These are phyloP conservation scores for Heliothis virescens DNA, from an alignment of 1,140 invertebrate genomes.

Conservation along the genomic window DNA sequence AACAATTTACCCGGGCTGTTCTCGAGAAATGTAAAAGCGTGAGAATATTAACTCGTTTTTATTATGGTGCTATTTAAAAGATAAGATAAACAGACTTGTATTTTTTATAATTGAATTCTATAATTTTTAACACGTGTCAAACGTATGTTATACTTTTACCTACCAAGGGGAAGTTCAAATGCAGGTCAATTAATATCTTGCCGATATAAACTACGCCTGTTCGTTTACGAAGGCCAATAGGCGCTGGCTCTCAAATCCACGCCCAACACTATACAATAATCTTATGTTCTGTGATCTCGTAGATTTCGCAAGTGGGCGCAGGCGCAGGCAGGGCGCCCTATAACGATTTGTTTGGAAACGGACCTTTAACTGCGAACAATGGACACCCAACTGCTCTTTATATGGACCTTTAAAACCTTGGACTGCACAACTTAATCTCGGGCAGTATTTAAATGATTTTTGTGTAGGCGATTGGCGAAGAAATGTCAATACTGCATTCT, in stretches of 20 bases:
- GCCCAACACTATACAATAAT: slow-evolving; percentile 2
- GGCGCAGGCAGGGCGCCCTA: slow-evolving; percentile 13
- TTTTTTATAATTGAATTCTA: no score
- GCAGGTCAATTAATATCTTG: no score
- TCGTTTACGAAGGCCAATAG: neutral
- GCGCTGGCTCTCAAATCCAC: neutral
- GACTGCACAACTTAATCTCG: slow-evolving; percentile 15
- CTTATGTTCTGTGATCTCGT: neutral
- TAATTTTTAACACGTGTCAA: no score
- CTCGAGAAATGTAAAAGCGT: no score
- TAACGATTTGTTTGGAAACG: slow-evolving; percentile 45
- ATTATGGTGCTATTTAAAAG: no score
- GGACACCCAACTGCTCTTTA: slow-evolving; percentile 22
- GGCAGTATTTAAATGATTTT: slow-evolving; percentile 27
- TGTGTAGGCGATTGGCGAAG: slow-evolving; percentile 8
- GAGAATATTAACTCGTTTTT: no score
- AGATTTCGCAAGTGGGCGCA: slow-evolving; percentile 30
- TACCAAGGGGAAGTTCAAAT: no score
- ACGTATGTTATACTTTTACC: no score
- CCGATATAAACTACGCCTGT: no score
- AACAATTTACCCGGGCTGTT: no score
- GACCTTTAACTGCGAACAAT: slow-evolving; percentile 40
- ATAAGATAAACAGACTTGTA: no score
- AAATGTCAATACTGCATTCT: neutral
- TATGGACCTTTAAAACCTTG: slow-evolving; percentile 12